A percentile compares a stretch with the other conserved stretches of the same genome.
Evolutionary conservation across 1,140 invertebrate genomes (phyloP).

Genomic region (Galleria mellonella): DNA sequence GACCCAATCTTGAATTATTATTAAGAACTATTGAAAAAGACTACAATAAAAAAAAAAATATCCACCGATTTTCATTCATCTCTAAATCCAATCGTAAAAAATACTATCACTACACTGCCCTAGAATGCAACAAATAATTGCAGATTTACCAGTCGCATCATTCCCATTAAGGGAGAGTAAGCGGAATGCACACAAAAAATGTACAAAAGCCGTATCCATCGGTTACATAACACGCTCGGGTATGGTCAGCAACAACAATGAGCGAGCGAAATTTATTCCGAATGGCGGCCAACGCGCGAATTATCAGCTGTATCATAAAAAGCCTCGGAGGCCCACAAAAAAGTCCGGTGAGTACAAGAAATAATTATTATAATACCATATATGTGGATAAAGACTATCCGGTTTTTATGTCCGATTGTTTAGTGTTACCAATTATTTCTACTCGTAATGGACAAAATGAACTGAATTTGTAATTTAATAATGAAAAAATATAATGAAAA

Average conservation of each 20-base stretch:
- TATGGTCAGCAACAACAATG: slow-evolving; percentile 29
- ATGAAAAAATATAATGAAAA: too few relatives aligned
- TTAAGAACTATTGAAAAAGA: too few relatives aligned
- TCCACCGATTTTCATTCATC: too few relatives aligned
- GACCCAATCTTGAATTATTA: too few relatives aligned
- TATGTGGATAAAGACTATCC: slow-evolving; percentile 42
- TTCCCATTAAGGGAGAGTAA: slow-evolving; percentile 41
- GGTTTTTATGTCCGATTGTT: slow-evolving; percentile 25
- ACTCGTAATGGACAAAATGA: slow-evolving; percentile 12
- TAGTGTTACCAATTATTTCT: slow-evolving; percentile 48
- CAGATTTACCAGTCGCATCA: slow-evolving; percentile 15
- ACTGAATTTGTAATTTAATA: neutral
- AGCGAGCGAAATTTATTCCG: slow-evolving; percentile 39
- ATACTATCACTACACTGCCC: too few relatives aligned
- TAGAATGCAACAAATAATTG: too few relatives aligned
- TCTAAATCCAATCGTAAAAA: too few relatives aligned
- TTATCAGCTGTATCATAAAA: slow-evolving; percentile 56
- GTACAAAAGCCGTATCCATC: slow-evolving; percentile 16
- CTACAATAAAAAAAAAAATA: too few relatives aligned
- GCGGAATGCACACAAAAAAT: slow-evolving; percentile 23
- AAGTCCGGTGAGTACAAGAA: slow-evolving; percentile 42
- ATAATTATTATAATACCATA: slow-evolving; percentile 63
- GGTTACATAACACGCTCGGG: slow-evolving; percentile 26
- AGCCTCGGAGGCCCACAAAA: slow-evolving; percentile 24
- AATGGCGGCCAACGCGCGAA: slow-evolving; percentile 38